Evolutionary conservation across 2,797 vertebrate species (phyloP), one percentile per base, ranked within the genome.

Genomic region (Catharus ustulatus): DNA sequence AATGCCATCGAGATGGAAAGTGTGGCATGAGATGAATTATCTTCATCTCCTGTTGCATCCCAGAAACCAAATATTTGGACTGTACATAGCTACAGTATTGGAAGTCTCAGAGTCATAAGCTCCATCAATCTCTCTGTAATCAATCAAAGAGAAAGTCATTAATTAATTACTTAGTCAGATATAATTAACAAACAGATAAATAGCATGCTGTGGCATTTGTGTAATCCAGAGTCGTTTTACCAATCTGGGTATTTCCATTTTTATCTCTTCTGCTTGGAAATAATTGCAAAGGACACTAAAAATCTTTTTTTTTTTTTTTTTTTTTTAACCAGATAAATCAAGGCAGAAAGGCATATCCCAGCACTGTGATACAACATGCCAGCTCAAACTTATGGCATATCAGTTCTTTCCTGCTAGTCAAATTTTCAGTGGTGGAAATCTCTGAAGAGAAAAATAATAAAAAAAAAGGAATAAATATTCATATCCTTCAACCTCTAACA

Each of bases 181-280:
- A 48, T 58, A 83, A 96, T 91, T 91, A 90, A 64, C 85, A 91
- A 78, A 82, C 23, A 34, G 46, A 85, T 48, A 89, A 90, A 79
- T 54, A 54, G 87, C 59, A 40, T 11, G 14, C 61, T 59, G 52
- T 23, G n/a, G 61, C 21, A 84, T 89, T 86, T 77, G 17, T 11
- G 9, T 38, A 62, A 63, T 23, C 49, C n/a, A 48, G n/a, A 10
- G 18, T 16, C 27, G 17, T 46, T 94, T 84, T 34, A 87, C 34
- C 52, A 67, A 10, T 29, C 42, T 45, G 27, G 1, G 1, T 34
- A 45, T 51, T 79, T 63, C 49, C 57, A 87, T 6, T 13, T 22
- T 34, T 62, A 16, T 62, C 11, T 40, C 14, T 59, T 92, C 58
- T 80, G 11, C 42, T 62, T 22, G 73, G 46, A 83, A 83, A 64